A percentile compares a stretch with the other conserved stretches of the same genome.
phyloP scores from a whole-genome alignment of 2,113 vertebrate species.

The Hiodon alosoides region DNA sequence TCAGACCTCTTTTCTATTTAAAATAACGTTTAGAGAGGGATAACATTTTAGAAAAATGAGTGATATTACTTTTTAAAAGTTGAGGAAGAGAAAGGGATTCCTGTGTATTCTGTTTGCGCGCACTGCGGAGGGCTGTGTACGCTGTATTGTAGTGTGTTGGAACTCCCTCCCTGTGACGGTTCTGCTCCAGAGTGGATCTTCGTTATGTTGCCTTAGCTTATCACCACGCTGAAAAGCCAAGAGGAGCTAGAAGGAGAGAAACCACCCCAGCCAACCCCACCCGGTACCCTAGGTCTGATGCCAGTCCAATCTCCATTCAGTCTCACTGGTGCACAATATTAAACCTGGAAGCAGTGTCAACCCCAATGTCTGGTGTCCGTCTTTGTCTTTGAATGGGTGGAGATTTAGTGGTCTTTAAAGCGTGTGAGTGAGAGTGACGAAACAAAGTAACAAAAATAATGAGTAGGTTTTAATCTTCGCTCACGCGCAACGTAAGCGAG shows the following conservation, averaged over 20 bases:
- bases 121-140: slow-evolving; percentile 51
- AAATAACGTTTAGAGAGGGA: slow-evolving; percentile 42
- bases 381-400: slow-evolving; percentile 9
- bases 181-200: slow-evolving; percentile 64
- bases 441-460: no score
- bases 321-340: slow-evolving; percentile 81
- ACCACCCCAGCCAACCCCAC: slow-evolving; percentile 33
- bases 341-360: slow-evolving; percentile 64
- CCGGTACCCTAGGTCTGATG: slow-evolving; percentile 59
- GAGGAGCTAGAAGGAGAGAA: not conserved
- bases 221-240: slow-evolving; percentile 20
- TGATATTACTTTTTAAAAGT: slow-evolving; percentile 59
- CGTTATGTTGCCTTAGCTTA: slow-evolving; percentile 69
- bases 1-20: slow-evolving; percentile 47
- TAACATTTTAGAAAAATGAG: slow-evolving; percentile 33
- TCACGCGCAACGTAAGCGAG: no score
- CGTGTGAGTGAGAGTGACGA: no score
- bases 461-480: no score
- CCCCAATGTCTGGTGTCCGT: slow-evolving; percentile 10
- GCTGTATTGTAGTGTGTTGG: slow-evolving; percentile 59
- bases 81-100: slow-evolving; percentile 24
- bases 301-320: slow-evolving; percentile 62
- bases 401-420: no score
- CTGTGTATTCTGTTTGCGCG: slow-evolving; percentile 45
- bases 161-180: slow-evolving; percentile 66